Base-by-base conservation (phyloP, 1,140 invertebrate genomes). In the Neodiprion lecontei region DNA sequence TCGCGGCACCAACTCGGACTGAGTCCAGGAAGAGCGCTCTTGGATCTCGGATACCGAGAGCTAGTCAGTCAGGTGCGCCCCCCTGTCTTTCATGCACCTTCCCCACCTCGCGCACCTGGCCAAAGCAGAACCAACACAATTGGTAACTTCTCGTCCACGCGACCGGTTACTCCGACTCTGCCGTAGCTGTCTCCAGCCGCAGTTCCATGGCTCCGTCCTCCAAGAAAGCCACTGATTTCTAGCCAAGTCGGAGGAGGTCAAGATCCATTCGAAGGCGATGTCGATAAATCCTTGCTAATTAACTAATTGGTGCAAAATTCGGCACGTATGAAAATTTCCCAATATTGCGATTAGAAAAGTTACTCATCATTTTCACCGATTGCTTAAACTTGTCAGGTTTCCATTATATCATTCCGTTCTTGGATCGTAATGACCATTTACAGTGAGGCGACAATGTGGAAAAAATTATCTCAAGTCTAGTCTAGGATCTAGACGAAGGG, bases 11-110 rank as follows among this genome's bases (percentile, higher is more conserved):
- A 76, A 70, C 70, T 76, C 66, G 74, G 72, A 80, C 79, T 80
- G 76, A 78, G 71, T 75, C 77, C 78, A 49, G 47, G 73, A 73
- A 73, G 75, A 69, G 69, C 74, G 70, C 71, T 74, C 76, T 74
- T 69, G 78, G 76, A 79, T 82, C 78, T 76, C 11, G 53, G n/a
- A 17, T 14, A 78, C 79, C 78, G 70, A 73, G 75, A 75, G 72
- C 74, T 67, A 76, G 76, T 71, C 77, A 80, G 78, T 83, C 83
- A 84, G 83, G 83, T 84, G 83, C 83, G 75, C 74, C 72, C 65
- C 76, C 75, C 74, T 74, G 72, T 71, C 12, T 65, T 48, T 72
- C 69, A 3, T 69, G 71, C 70, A 50, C 72, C 61, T 12, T 40
- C 17, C 69, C 47, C 73, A 48, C 61, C 69, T 68, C 66, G 53